Percentiles rank a stretch among this genome's conserved stretches.
These are phyloP conservation scores for Tachysurus fulvidraco DNA, from an alignment of 2,113 vertebrate species.

Conservation along the genomic window DNA sequence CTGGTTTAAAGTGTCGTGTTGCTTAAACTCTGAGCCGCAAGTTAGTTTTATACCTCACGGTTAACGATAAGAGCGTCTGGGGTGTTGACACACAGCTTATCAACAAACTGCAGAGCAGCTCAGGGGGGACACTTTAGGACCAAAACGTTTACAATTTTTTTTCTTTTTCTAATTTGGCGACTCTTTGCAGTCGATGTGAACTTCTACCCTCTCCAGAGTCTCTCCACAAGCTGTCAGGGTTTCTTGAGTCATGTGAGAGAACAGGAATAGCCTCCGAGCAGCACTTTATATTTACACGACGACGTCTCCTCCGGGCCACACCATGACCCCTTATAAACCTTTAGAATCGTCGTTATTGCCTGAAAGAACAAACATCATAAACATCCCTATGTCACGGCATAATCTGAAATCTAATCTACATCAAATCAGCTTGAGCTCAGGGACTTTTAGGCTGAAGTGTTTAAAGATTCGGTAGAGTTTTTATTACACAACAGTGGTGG, in stretches of 20 bases:
- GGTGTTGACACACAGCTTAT: conserved; percentile 39
- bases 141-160: not conserved
- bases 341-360: not conserved
- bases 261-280: conserved; percentile 38
- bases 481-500: not conserved
- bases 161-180: too few species aligned
- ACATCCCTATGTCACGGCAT: not conserved
- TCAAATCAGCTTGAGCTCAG: not conserved
- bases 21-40: not conserved
- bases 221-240: not conserved
- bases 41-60: too few species aligned
- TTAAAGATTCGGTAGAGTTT: too few species aligned
- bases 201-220: not conserved
- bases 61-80: conserved; percentile 16
- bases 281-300: not conserved
- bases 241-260: conserved; percentile 16
- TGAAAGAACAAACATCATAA: not conserved
- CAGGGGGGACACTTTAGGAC: not conserved
- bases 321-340: not conserved
- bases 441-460: not conserved
- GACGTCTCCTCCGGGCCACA: not conserved
- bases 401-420: not conserved
- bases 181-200: too few species aligned
- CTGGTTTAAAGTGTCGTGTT: not conserved
- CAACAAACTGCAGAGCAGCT: conserved; percentile 9